These are phyloP conservation scores for Campylorhamphus procurvoides DNA, from an alignment of 2,113 vertebrate species.

Conservation along the genomic window DNA sequence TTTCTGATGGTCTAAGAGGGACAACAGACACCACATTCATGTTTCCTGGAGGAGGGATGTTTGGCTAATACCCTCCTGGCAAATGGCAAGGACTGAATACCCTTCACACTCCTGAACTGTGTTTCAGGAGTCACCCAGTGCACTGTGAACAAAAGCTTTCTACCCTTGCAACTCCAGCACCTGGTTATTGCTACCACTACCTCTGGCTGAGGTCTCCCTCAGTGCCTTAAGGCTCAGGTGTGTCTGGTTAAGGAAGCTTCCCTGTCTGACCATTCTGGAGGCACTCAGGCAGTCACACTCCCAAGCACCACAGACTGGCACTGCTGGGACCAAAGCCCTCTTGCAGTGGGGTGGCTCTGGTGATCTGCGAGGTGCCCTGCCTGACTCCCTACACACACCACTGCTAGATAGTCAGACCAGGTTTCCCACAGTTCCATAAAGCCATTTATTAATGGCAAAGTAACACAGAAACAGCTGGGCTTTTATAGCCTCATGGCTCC, in stretches of 20 bases:
- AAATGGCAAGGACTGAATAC: not conserved
- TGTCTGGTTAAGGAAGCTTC: not conserved
- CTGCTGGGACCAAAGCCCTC: not conserved
- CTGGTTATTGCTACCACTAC: not conserved
- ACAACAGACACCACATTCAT: not conserved
- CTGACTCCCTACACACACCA: not conserved
- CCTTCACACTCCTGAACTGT: not conserved
- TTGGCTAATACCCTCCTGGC: not conserved
- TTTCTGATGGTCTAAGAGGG: not conserved
- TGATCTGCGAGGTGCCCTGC: not conserved
- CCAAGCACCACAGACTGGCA: not conserved
- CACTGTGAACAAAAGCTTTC: not conserved
- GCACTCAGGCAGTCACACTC: not conserved
- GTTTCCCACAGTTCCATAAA: not conserved
- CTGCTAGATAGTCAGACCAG: not conserved
- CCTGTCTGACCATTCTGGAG: not conserved
- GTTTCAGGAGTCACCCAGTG: not conserved
- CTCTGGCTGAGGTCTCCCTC: not conserved
- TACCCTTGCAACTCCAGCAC: not conserved
- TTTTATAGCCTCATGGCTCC: not conserved
- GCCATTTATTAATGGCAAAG: not conserved
- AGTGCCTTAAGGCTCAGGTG: not conserved
- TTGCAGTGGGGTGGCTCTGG: not conserved
- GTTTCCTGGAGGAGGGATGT: not conserved
- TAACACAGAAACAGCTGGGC: not conserved